Base-by-base conservation (phyloP, 2,113 vertebrate species). In the Syngnathus typhle region DNA sequence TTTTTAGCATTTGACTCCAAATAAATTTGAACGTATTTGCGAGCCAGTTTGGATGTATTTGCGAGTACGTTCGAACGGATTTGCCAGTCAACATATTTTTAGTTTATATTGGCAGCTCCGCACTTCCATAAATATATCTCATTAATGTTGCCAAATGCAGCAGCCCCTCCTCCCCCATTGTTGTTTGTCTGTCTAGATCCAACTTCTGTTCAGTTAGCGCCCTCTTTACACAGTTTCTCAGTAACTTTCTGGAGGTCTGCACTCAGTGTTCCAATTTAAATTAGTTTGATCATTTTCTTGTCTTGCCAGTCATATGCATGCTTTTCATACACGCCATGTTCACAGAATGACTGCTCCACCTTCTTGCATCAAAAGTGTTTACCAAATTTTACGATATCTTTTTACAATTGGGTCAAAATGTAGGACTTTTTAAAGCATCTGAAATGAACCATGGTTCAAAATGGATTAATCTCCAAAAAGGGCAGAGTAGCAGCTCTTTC, bases 301-400 rank as follows among this genome's bases (percentile, higher is more conserved):
- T 76, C 84, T 83, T 82, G 68, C 74, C 38, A 68, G 70, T 78
- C 79, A 84, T 88, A 23, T 76, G 82, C 88, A 82, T 78, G 80
- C 79, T 76, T 78, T 67, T 84, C 87, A 87, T 77, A 49, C 79
- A 65, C 71, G 16, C 38, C 52, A 36, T 36, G 5, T 23, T 64
- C 1, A 49, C 44, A 46, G 43, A 32, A 32, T 47, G 32, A 38
- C 7, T 16, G 9, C 36, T 32, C 12, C 68, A 23, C 63, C 47
- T 32, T 12, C 47, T 62, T 62, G 60, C 60, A 62, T 44, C 60
- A 62, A 23, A 62, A 21, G 60, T 8, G 21, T 62, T 44, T 13
- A 62, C 27, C 39, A 43, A 58, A 36, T 21, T 21, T 43, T 4
- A 13, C 38, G 21, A 41, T 41, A 61, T 39, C 8, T 61, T 15